phyloP scores from a whole-genome alignment of 2,888 invertebrate genomes.

The Thera britannica region DNA sequence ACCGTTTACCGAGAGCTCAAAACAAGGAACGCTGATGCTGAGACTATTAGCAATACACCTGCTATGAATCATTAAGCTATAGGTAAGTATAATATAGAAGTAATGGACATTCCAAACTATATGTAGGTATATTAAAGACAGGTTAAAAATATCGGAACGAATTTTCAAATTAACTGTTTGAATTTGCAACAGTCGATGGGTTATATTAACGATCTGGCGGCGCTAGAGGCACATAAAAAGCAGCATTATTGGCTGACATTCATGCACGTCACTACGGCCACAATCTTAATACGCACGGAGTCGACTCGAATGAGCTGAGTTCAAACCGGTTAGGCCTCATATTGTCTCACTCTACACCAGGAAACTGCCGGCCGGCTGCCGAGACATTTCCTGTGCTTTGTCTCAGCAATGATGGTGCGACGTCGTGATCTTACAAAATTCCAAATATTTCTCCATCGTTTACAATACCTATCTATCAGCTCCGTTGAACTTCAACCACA shows the following conservation, averaged over 20 bases:
- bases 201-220: slow-evolving; percentile 6
- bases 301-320: slow-evolving; percentile 70
- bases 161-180: neutral
- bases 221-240: slow-evolving; percentile 18
- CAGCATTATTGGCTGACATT: slow-evolving; percentile 30
- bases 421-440: slow-evolving; percentile 41
- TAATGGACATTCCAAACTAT: slow-evolving; percentile 9
- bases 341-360: slow-evolving; percentile 81
- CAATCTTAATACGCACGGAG: slow-evolving; percentile 56
- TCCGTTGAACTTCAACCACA: slow-evolving; percentile 9
- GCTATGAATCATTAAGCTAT: slow-evolving; percentile 36
- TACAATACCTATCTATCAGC: slow-evolving; percentile 6
- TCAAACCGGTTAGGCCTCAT: slow-evolving; percentile 78
- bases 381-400: slow-evolving; percentile 80
- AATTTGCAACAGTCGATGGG: slow-evolving; percentile 8
- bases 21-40: slow-evolving; percentile 43
- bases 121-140: neutral
- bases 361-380: slow-evolving; percentile 74
- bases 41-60: slow-evolving; percentile 41
- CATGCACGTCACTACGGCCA: slow-evolving; percentile 50
- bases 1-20: slow-evolving; percentile 46
- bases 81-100: neutral
- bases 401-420: slow-evolving; percentile 61
- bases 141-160: slow-evolving; percentile 10
- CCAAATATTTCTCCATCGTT: slow-evolving; percentile 11